A percentile compares a stretch with the other conserved stretches of the same genome.
Conservation (phyloP, 2,113 vertebrate genomes). For the Rafetus swinhoei region DNA sequence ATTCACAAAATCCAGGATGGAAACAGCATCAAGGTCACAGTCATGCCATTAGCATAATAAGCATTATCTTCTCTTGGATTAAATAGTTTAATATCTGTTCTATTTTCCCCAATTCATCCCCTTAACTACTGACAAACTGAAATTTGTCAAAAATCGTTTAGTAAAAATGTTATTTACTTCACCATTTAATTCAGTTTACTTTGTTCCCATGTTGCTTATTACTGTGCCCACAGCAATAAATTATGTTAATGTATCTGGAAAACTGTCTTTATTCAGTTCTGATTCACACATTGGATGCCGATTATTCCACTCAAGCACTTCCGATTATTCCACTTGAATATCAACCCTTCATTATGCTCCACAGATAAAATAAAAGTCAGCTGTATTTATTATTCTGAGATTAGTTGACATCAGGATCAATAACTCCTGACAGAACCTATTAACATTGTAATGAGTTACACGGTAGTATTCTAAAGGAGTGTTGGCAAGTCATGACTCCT, state of each 20-base stretch:
- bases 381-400: conserved; percentile 76
- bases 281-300: conserved; percentile 20
- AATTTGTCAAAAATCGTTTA: neutral
- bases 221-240: neutral
- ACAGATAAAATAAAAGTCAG: conserved; percentile 71
- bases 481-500: conserved; percentile 75
- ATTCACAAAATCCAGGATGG: neutral
- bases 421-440: conserved; percentile 81
- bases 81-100: neutral
- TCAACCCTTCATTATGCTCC: conserved; percentile 45
- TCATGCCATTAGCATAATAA: neutral
- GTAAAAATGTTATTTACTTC: neutral
- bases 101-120: neutral
- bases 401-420: conserved; percentile 82
- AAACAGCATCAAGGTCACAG: fast-evolving
- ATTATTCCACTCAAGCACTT: conserved; percentile 60
- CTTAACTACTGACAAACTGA: neutral
- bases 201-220: neutral
- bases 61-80: neutral
- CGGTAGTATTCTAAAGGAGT: conserved; percentile 74
- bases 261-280: neutral
- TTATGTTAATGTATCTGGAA: neutral
- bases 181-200: neutral
- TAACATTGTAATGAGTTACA: conserved; percentile 83
- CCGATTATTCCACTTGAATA: conserved; percentile 65